These are phyloP conservation scores for Trichonephila inaurata DNA, from an alignment of 1,140 invertebrate species.

Conservation along the genomic window DNA sequence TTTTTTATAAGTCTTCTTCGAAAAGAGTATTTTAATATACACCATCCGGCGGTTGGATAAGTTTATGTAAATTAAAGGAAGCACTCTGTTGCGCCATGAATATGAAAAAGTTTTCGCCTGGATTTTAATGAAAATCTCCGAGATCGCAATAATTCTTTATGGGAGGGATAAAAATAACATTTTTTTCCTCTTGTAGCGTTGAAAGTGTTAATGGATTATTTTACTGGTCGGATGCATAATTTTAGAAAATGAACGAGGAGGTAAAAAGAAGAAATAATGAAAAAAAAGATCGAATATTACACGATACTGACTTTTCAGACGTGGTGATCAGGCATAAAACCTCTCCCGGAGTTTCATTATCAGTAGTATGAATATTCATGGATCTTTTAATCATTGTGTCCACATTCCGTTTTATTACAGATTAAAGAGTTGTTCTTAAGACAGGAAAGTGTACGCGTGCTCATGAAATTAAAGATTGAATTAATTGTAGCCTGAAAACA, in stretches of 20 bases:
- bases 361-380: slow-evolving; percentile 68
- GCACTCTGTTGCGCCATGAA: slow-evolving; percentile 74
- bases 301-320: slow-evolving; percentile 57
- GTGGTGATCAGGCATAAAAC: slow-evolving; percentile 48
- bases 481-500: slow-evolving; percentile 19
- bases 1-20: slow-evolving; percentile 26
- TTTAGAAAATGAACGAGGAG: slow-evolving; percentile 16
- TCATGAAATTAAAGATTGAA: slow-evolving; percentile 67
- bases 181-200: slow-evolving; percentile 50
- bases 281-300: slow-evolving; percentile 60
- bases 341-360: slow-evolving; percentile 48
- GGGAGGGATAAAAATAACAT: slow-evolving; percentile 71
- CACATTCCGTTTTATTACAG: slow-evolving; percentile 38
- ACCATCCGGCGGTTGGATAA: slow-evolving; percentile 48
- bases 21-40: slow-evolving; percentile 74
- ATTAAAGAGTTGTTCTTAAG: slow-evolving; percentile 1
- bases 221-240: slow-evolving; percentile 73
- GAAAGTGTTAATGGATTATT: slow-evolving; percentile 75
- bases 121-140: slow-evolving; percentile 74
- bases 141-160: slow-evolving; percentile 76
- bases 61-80: slow-evolving; percentile 72
- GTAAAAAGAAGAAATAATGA: neutral
- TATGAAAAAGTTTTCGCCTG: slow-evolving; percentile 71
- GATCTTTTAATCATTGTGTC: slow-evolving; percentile 39
- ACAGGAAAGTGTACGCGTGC: slow-evolving; percentile 1